A percentile compares a stretch with the other conserved stretches of the same genome.
Conservation (phyloP, 1,140 invertebrate genomes). For the Phocides pigmalion region DNA sequence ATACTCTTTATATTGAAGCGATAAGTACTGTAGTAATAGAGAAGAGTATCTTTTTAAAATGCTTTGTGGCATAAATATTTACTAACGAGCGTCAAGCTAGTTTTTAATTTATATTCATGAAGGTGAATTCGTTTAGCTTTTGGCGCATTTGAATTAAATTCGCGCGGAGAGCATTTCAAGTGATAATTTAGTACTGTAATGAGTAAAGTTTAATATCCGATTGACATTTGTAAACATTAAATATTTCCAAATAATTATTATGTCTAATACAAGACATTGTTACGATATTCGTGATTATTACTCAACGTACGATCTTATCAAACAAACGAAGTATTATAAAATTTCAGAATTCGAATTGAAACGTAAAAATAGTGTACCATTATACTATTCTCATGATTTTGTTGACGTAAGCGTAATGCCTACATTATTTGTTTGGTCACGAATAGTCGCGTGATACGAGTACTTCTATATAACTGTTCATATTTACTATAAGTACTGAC, state of each 20-base stretch:
- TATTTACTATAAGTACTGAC: slow-evolving; percentile 4
- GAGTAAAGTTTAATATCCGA: too few species aligned
- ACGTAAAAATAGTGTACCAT: not conserved
- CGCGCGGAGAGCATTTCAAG: not conserved
- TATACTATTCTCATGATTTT: not conserved
- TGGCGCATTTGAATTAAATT: slow-evolving; percentile 1
- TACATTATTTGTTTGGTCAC: slow-evolving; percentile 15
- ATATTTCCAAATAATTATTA: too few species aligned
- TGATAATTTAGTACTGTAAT: not conserved
- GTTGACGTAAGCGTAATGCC: not conserved
- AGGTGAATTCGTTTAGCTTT: slow-evolving; percentile 7
- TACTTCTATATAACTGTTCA: slow-evolving; percentile 13
- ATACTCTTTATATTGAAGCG: slow-evolving; percentile 21
- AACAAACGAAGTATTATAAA: too few species aligned
- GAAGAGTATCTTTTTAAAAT: slow-evolving; percentile 12
- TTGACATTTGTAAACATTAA: too few species aligned
- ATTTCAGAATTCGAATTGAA: not conserved
- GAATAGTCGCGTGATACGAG: slow-evolving; percentile 17
- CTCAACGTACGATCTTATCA: too few species aligned
- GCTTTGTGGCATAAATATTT: slow-evolving; percentile 15
- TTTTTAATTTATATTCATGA: slow-evolving; percentile 21
- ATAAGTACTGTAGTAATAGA: slow-evolving; percentile 12
- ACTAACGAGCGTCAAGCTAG: slow-evolving; percentile 13
- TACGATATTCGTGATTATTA: too few species aligned
- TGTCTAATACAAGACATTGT: too few species aligned